A percentile compares a stretch with the other conserved stretches of the same genome.
phyloP scores from a whole-genome alignment of 2,888 invertebrate species.

The Anoplius nigerrimus region DNA sequence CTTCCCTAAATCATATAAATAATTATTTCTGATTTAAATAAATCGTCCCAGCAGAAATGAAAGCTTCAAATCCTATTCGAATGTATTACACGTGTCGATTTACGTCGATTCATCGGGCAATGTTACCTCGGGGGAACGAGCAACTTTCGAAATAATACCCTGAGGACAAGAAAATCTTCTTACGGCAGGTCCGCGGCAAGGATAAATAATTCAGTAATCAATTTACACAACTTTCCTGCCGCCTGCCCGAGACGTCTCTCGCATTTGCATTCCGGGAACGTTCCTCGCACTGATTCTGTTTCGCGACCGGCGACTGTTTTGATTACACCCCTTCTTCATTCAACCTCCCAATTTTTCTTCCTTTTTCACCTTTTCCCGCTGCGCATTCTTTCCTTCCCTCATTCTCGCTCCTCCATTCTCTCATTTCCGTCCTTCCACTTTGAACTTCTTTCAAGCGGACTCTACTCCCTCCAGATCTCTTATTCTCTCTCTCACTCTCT shows the following conservation, averaged over 20 bases:
- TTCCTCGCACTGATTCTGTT: slow-evolving; percentile 61
- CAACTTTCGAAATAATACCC: too few relatives aligned
- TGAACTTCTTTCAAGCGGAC: background rate
- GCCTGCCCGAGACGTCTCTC: slow-evolving; percentile 38
- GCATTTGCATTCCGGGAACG: slow-evolving; percentile 58
- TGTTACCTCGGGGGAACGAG: too few relatives aligned
- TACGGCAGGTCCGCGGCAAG: slow-evolving; percentile 19
- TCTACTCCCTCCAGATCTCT: too few relatives aligned
- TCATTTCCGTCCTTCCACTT: background rate
- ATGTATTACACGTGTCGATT: too few relatives aligned
- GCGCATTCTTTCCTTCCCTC: too few relatives aligned
- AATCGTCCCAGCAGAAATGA: too few relatives aligned
- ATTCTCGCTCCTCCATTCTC: background rate
- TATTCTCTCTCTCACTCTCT: background rate
- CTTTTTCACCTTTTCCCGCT: slow-evolving; percentile 1
- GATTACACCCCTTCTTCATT: slow-evolving; percentile 42
- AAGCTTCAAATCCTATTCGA: too few relatives aligned
- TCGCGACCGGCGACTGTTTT: slow-evolving; percentile 52
- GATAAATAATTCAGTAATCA: slow-evolving; percentile 69
- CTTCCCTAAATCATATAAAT: too few relatives aligned
- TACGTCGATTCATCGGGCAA: too few relatives aligned
- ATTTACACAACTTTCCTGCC: slow-evolving; percentile 61
- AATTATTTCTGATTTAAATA: too few relatives aligned
- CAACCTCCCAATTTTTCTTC: slow-evolving; percentile 15
- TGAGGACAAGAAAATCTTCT: background rate